Evolutionary conservation across 2,797 vertebrate species (phyloP).

Genomic region (Phataginus tricuspis): DNA sequence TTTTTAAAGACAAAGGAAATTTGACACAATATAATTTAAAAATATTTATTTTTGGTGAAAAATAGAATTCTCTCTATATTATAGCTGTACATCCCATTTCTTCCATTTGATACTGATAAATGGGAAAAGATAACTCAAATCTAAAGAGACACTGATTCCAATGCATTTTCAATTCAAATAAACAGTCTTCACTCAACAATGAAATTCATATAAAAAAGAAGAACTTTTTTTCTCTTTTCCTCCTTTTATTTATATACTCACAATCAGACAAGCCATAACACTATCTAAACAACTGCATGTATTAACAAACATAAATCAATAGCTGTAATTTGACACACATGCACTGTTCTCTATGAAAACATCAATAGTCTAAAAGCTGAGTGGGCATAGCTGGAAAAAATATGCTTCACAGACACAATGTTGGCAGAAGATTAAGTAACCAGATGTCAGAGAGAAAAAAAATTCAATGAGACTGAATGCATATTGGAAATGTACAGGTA

Average conservation of each 20-base stretch:
- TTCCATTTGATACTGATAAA: conserved; percentile 75
- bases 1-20: conserved; percentile 79
- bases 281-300: conserved; percentile 81
- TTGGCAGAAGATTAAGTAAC: conserved; percentile 87
- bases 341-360: conserved; percentile 82
- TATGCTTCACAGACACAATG: conserved; percentile 78
- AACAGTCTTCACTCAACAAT: conserved; percentile 74
- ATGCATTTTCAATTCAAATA: conserved; percentile 83
- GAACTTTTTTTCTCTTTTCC: conserved; percentile 58
- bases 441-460: conserved; percentile 78
- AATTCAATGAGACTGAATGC: conserved; percentile 78
- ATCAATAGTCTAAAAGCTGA: conserved; percentile 86
- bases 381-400: conserved; percentile 80
- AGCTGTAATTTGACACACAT: conserved; percentile 85
- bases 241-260: conserved; percentile 80
- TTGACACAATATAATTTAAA: conserved; percentile 71
- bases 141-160: conserved; percentile 80
- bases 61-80: conserved; percentile 49
- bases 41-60: conserved; percentile 78
- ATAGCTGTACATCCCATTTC: conserved; percentile 63
- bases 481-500: conserved; percentile 80
- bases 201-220: conserved; percentile 79
- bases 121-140: conserved; percentile 69
- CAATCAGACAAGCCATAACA: conserved; percentile 80
- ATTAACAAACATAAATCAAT: conserved; percentile 87